Evolutionary conservation across 2,888 invertebrate species (phyloP).

Genomic region (Chaetogeoica ovagalla): DNA sequence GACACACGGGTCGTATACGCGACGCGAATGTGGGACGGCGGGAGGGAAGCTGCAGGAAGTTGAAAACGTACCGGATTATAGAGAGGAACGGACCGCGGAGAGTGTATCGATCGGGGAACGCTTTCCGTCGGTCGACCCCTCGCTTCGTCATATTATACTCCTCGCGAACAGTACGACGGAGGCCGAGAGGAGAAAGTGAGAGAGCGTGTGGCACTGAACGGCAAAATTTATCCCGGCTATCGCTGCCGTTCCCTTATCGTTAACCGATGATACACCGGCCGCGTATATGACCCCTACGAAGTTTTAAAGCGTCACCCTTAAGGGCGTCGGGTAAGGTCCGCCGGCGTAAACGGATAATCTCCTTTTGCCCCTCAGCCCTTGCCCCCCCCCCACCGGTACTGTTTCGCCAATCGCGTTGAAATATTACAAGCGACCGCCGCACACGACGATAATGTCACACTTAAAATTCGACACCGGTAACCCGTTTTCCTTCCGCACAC

Average conservation of each 20-base stretch:
- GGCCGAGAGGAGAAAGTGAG: too few species aligned
- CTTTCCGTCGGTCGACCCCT: slow-evolving; percentile 4
- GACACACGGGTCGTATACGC: slow-evolving; percentile 20
- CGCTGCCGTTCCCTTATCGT: slow-evolving; percentile 41
- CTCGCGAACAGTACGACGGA: not conserved
- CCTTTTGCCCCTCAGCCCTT: not conserved
- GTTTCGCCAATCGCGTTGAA: too few species aligned
- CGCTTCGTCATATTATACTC: not conserved
- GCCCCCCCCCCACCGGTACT: not conserved
- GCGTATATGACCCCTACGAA: not conserved
- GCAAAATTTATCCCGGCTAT: slow-evolving; percentile 37
- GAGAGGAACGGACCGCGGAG: slow-evolving; percentile 14
- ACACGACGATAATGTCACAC: slow-evolving; percentile 23
- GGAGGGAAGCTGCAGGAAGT: slow-evolving; percentile 16
- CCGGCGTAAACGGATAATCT: slow-evolving; percentile 46
- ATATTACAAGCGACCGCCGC: slow-evolving; percentile 26
- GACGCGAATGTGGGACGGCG: not conserved
- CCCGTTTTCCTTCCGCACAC: not conserved
- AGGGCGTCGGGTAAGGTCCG: slow-evolving; percentile 29
- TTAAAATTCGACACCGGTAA: slow-evolving; percentile 37
- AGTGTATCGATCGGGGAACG: slow-evolving; percentile 19
- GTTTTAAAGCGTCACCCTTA: slow-evolving; percentile 28
- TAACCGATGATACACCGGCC: slow-evolving; percentile 37
- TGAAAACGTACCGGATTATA: slow-evolving; percentile 39
- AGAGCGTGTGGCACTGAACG: not conserved